These are phyloP conservation scores for Ambastaia sidthimunki DNA, from an alignment of 2,797 vertebrate species.

Conservation along the genomic window DNA sequence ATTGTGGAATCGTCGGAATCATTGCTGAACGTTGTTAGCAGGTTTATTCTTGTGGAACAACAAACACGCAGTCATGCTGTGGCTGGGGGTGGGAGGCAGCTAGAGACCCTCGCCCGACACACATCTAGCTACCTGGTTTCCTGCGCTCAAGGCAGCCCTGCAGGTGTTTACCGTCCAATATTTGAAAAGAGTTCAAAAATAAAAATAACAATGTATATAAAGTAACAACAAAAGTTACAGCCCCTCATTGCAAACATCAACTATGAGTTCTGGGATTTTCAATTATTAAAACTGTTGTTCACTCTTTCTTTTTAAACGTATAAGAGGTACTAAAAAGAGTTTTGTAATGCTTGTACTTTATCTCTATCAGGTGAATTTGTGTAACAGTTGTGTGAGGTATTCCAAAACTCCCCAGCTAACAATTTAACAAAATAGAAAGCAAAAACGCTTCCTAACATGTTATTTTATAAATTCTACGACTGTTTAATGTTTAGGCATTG, in stretches of 20 bases:
- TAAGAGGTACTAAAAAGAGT: not conserved
- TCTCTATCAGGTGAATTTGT: not conserved
- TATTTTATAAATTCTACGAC: no score
- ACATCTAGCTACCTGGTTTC: not conserved
- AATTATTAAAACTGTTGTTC: slow-evolving; percentile 12
- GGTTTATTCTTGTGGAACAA: slow-evolving; percentile 45
- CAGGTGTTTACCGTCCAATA: slow-evolving; percentile 34
- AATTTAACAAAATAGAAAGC: no score
- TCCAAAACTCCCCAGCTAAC: no score
- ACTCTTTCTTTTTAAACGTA: not conserved
- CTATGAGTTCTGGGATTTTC: not conserved
- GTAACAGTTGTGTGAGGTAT: no score
- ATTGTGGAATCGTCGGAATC: slow-evolving; percentile 29
- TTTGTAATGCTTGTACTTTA: slow-evolving; percentile 1
- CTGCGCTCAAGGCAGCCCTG: slow-evolving; percentile 30
- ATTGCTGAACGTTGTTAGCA: slow-evolving; percentile 29
- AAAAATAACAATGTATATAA: not conserved
- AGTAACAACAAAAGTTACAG: not conserved
- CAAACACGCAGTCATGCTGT: slow-evolving; percentile 48
- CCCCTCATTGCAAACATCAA: not conserved
- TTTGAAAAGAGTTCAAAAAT: not conserved
- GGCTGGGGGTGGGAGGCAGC: slow-evolving; percentile 25
- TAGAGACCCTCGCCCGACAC: not conserved
- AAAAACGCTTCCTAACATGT: no score
- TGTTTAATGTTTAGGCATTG: no score